Conservation (phyloP, 2,888 invertebrate genomes). For the Drosophila helvetica region DNA sequence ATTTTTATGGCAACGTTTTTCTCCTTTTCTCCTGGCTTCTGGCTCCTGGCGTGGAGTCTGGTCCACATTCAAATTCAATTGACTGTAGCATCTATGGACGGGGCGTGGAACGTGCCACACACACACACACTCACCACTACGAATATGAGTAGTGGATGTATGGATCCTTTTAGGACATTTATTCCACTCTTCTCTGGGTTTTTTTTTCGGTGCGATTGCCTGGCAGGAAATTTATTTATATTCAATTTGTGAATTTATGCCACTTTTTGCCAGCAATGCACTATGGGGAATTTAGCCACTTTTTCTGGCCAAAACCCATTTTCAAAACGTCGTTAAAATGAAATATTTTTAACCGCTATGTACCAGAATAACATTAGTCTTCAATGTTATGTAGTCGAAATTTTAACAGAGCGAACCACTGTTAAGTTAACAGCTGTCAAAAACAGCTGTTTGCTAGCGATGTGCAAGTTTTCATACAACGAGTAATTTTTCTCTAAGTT, state of each 20-base stretch:
- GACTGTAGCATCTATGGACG: constrained; percentile 35
- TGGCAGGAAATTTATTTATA: constrained; percentile 79
- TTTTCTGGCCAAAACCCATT: too few species aligned
- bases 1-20: constrained; percentile 33
- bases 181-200: constrained; percentile 30
- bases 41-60: constrained; percentile 5
- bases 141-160: constrained; percentile 16
- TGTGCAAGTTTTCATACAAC: too few species aligned
- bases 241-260: constrained; percentile 74
- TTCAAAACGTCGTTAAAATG: too few species aligned
- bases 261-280: constrained; percentile 43
- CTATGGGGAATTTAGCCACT: too few species aligned
- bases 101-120: constrained; percentile 58
- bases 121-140: constrained; percentile 20
- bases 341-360: too few species aligned
- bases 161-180: constrained; percentile 45
- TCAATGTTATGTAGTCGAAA: too few species aligned
- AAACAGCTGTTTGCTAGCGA: too few species aligned
- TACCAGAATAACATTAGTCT: too few species aligned
- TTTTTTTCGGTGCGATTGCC: constrained; percentile 30
- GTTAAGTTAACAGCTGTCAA: too few species aligned
- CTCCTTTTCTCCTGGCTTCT: not conserved
- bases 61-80: constrained; percentile 66
- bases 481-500: too few species aligned
- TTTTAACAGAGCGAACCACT: too few species aligned